A percentile compares a stretch with the other conserved stretches of the same genome.
phyloP scores from a whole-genome alignment of 2,113 vertebrate species.

The Otis tarda region DNA sequence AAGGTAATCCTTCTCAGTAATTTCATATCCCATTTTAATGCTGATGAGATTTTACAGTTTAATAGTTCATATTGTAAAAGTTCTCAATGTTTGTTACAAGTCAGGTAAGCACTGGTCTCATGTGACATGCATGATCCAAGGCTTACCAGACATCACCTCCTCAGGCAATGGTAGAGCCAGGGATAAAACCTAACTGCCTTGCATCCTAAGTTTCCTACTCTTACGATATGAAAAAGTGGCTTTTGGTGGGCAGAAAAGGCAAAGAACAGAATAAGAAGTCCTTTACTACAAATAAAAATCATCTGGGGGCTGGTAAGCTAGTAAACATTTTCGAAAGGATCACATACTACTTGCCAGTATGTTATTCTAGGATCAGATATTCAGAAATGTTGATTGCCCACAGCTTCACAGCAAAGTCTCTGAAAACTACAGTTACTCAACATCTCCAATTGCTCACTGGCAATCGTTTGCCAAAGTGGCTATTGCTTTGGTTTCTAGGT shows the following conservation, averaged over 20 bases:
- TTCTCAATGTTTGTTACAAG: not conserved
- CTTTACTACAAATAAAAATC: not conserved
- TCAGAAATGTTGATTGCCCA: not conserved
- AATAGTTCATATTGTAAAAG: not conserved
- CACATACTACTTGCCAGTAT: not conserved
- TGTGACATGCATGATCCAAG: no score
- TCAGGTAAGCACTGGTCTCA: not conserved
- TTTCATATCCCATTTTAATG: not conserved
- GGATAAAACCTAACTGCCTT: not conserved
- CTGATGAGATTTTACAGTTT: not conserved
- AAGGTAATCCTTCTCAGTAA: not conserved
- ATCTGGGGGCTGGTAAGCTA: not conserved
- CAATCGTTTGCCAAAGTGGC: not conserved
- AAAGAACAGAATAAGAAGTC: not conserved
- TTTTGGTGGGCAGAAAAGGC: not conserved
- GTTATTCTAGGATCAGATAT: not conserved
- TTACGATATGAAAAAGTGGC: not conserved
- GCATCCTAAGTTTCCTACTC: not conserved
- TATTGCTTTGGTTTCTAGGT: not conserved
- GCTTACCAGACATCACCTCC: no score
- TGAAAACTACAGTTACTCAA: not conserved
- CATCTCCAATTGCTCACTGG: not conserved
- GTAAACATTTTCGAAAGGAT: not conserved
- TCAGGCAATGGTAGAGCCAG: not conserved
- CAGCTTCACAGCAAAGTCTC: not conserved